phyloP scores from a whole-genome alignment of 1,140 invertebrate genomes.

The Magallana ariakensis region DNA sequence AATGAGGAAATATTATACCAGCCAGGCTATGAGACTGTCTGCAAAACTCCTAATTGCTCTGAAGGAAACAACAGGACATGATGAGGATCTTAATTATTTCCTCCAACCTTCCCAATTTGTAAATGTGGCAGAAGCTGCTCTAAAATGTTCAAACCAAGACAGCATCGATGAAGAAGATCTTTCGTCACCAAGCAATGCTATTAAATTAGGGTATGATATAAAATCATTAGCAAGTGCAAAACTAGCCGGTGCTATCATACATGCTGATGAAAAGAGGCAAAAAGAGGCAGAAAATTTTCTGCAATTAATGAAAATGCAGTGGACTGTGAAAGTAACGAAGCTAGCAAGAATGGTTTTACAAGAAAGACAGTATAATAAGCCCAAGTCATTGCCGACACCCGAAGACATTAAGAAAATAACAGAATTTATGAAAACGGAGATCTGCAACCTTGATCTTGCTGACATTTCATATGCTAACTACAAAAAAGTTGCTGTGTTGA shows the following conservation, averaged over 20 bases:
- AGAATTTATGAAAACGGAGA: background rate
- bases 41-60: conserved; percentile 37
- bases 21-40: conserved; percentile 45
- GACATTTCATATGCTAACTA: background rate
- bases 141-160: conserved; percentile 41
- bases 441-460: conserved; percentile 5
- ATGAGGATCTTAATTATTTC: conserved; percentile 36
- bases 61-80: background rate
- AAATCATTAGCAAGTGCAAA: conserved; percentile 49
- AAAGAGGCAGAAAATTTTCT: conserved; percentile 42
- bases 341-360: conserved; percentile 39
- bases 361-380: conserved; percentile 15
- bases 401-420: conserved; percentile 42
- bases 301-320: conserved; percentile 42
- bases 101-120: conserved; percentile 49
- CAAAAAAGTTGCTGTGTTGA: conserved; percentile 13
- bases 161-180: conserved; percentile 59
- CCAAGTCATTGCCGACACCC: conserved; percentile 16
- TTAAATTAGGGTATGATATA: conserved; percentile 60
- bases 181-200: conserved; percentile 55
- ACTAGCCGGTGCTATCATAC: conserved; percentile 25
- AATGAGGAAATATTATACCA: conserved; percentile 52
- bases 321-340: conserved; percentile 44
- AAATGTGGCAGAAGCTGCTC: conserved; percentile 44
- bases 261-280: background rate